These are phyloP conservation scores for Pseudomyrmex dendroicus DNA, from an alignment of 1,140 invertebrate species.

Conservation along the genomic window DNA sequence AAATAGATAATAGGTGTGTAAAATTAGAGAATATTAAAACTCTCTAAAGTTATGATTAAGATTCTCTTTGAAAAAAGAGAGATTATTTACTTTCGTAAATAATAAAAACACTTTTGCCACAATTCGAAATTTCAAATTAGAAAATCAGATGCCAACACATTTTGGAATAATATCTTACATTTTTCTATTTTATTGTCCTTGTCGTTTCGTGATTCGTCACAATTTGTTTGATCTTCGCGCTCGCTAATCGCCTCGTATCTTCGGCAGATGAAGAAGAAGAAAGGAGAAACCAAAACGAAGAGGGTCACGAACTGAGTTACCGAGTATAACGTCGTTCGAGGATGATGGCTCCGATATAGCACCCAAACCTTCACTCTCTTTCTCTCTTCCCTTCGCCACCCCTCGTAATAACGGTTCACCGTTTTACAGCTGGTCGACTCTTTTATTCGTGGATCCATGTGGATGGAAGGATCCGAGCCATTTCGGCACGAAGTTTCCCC, in stretches of 20 bases:
- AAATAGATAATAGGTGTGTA: no score
- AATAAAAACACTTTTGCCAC: no score
- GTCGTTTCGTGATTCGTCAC: background rate
- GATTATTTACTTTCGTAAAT: no score
- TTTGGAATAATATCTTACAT: background rate
- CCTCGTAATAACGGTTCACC: conserved; percentile 73
- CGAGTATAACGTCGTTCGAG: conserved; percentile 47
- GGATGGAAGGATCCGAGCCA: conserved; percentile 69
- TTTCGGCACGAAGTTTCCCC: conserved; percentile 61
- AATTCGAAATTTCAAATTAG: no score
- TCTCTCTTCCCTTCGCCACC: conserved; percentile 19
- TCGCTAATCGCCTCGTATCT: background rate
- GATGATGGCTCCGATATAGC: conserved; percentile 49
- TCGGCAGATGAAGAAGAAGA: background rate
- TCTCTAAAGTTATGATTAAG: no score
- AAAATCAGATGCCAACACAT: no score
- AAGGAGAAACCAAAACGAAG: conserved; percentile 29
- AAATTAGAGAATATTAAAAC: no score
- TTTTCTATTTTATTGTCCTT: background rate
- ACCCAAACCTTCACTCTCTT: conserved; percentile 14
- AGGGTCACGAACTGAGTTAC: conserved; percentile 36
- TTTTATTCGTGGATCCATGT: conserved; percentile 71
- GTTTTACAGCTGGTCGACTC: conserved; percentile 73
- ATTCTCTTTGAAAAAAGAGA: no score
- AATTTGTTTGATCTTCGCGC: conserved; percentile 29